Evolutionary conservation across 2,113 vertebrate species (phyloP).

Genomic region (Nipponia nippon): DNA sequence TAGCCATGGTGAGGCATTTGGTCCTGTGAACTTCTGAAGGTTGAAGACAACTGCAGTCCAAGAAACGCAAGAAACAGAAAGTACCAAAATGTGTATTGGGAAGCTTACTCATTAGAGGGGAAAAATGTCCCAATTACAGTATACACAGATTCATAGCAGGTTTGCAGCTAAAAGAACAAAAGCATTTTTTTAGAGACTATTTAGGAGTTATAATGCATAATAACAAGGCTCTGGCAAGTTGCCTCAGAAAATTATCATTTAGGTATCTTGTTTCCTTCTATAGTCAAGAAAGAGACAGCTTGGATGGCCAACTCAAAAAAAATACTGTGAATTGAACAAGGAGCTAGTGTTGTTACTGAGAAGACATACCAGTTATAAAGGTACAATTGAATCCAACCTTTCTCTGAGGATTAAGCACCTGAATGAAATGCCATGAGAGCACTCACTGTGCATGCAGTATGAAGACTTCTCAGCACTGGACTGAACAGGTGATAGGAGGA

Average conservation of each 20-base stretch:
- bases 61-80: neutral
- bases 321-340: neutral
- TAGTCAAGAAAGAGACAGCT: neutral
- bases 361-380: neutral
- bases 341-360: neutral
- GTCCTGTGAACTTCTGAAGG: slow-evolving; percentile 74
- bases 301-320: neutral
- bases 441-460: accelerated
- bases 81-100: neutral
- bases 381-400: neutral
- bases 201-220: neutral
- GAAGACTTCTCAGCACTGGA: neutral
- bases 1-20: slow-evolving; percentile 78
- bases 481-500: neutral
- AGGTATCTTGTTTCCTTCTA: neutral
- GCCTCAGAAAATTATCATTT: neutral
- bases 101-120: neutral
- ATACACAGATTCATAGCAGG: neutral
- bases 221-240: accelerated
- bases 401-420: neutral
- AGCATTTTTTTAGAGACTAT: neutral
- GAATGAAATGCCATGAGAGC: neutral
- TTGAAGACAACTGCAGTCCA: slow-evolving; percentile 55
- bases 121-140: neutral
- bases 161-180: neutral